Evolutionary conservation across 2,113 vertebrate genomes (phyloP).

Genomic region (Phalacrocorax carbo): DNA sequence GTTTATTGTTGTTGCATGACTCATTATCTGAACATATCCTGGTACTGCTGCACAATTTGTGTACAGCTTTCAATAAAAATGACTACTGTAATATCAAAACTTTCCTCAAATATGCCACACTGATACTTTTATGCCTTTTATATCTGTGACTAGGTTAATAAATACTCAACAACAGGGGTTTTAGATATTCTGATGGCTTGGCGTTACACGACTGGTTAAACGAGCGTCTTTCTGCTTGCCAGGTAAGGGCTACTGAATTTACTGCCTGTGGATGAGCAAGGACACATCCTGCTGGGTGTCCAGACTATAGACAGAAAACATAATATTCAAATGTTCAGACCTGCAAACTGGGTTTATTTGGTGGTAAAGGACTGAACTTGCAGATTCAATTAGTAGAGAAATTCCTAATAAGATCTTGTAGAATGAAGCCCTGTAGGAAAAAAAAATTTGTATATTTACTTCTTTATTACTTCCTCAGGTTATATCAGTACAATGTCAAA

Average conservation of each 20-base stretch:
- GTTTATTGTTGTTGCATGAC: not conserved
- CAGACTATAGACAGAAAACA: not conserved
- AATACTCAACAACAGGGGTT: not conserved
- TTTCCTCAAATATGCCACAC: not conserved
- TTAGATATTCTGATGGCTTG: not conserved
- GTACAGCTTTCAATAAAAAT: not conserved
- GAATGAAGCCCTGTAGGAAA: not conserved
- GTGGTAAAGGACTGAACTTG: not conserved
- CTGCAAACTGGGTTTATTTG: not conserved
- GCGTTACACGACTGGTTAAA: not conserved
- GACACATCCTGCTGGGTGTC: accelerated
- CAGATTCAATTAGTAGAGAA: not conserved
- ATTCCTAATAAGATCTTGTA: not conserved
- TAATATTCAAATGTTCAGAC: not conserved
- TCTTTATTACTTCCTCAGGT: not conserved
- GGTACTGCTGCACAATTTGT: not conserved
- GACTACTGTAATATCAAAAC: not conserved
- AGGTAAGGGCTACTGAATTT: not conserved
- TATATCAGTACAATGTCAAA: not conserved
- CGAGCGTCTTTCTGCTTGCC: not conserved
- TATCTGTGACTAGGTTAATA: not conserved
- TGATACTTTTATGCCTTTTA: not conserved
- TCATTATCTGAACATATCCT: not conserved
- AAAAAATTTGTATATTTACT: not conserved
- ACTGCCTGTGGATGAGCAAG: not conserved